Evolutionary conservation across 92 coral and sea anemone genomes (phyloP).

Genomic region (Palythoa grandis): DNA sequence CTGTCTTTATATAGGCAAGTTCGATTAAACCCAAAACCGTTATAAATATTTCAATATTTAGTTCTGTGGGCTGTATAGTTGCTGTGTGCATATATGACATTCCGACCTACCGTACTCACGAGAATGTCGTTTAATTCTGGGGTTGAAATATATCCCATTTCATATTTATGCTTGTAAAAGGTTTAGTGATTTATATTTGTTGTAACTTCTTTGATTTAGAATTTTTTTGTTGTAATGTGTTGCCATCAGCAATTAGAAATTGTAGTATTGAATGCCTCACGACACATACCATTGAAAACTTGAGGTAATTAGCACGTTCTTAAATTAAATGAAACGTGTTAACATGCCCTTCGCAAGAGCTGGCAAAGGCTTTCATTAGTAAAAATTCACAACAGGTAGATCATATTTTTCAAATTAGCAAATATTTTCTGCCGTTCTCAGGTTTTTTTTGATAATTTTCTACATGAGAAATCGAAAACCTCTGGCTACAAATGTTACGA

Average conservation of each 20-base stretch:
- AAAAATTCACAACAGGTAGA: neutral
- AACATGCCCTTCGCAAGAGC: neutral
- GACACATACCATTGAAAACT: neutral
- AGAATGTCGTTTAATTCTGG: neutral
- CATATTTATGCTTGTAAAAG: neutral
- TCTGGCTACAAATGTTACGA: no score
- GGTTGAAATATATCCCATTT: neutral
- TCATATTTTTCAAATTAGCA: neutral
- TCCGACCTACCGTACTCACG: neutral
- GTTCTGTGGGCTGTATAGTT: neutral
- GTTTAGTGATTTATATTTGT: neutral
- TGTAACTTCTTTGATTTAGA: neutral
- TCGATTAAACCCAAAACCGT: neutral
- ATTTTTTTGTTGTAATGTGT: neutral
- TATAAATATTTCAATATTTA: neutral
- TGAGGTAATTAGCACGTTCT: neutral
- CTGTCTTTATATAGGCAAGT: constrained; percentile 4
- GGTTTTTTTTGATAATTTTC: no score
- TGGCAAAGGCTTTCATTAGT: neutral
- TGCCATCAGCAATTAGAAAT: neutral
- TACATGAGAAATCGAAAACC: no score
- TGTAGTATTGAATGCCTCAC: neutral
- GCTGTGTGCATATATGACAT: neutral
- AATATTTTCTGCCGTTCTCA: neutral
- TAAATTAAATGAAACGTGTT: neutral